These are phyloP conservation scores for Pseudococcus jackbeardsleyi DNA, from an alignment of 2,888 invertebrate genomes.

Conservation along the genomic window DNA sequence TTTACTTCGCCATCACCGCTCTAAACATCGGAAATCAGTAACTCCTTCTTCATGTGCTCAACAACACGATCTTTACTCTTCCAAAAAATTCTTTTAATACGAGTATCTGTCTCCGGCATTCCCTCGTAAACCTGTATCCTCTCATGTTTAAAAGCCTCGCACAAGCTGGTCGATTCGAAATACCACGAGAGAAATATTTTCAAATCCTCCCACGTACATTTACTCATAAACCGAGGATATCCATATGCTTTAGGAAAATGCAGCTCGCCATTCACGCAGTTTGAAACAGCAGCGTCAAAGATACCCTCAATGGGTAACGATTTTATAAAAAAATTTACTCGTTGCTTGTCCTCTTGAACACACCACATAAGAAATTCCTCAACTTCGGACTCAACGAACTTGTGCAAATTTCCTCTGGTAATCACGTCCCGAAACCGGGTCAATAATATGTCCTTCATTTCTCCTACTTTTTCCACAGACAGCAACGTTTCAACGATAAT, in stretches of 20 bases:
- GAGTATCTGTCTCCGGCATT: background rate
- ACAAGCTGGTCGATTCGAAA: too few species aligned
- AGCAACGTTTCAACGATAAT: too few species aligned
- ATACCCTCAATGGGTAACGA: background rate
- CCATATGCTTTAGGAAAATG: background rate
- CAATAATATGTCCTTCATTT: background rate
- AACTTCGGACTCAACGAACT: background rate
- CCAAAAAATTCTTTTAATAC: background rate
- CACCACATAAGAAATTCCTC: background rate
- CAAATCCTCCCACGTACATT: slow-evolving; percentile 12
- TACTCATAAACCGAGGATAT: background rate
- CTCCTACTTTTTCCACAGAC: too few species aligned
- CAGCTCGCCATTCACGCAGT: background rate
- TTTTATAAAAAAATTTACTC: background rate
- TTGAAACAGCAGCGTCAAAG: background rate
- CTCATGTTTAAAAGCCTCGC: background rate
- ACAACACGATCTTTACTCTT: background rate
- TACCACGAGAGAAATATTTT: background rate
- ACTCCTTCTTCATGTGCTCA: background rate
- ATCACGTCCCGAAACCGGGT: background rate
- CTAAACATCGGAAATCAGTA: too few species aligned
- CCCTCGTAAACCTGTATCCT: background rate
- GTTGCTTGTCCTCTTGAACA: background rate
- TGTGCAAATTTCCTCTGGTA: background rate
- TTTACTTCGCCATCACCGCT: too few species aligned